These are phyloP conservation scores for Zootoca vivipara DNA, from an alignment of 2,113 vertebrate genomes.

Conservation along the genomic window DNA sequence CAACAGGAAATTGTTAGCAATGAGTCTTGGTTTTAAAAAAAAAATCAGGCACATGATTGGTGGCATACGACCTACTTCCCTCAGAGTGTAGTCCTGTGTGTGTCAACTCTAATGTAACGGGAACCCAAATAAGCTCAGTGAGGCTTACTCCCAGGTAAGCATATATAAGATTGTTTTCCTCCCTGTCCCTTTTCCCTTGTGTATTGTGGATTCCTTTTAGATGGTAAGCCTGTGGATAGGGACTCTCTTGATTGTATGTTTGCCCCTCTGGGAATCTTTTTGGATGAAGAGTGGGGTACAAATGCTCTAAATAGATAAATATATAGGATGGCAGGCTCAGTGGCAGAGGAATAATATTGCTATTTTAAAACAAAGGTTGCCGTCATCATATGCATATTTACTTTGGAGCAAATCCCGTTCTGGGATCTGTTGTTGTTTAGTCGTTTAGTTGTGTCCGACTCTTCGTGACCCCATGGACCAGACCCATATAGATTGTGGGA, in stretches of 20 bases:
- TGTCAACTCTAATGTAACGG: background rate
- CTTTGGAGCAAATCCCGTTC: background rate
- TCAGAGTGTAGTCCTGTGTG: background rate
- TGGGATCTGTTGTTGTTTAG: too few species aligned
- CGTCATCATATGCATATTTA: background rate
- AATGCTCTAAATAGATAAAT: too few species aligned
- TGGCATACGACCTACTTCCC: background rate
- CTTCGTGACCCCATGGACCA: too few species aligned
- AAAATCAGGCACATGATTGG: background rate
- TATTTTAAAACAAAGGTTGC: background rate
- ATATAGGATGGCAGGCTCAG: background rate
- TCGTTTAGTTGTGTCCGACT: too few species aligned
- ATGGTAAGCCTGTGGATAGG: too few species aligned
- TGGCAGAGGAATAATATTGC: background rate
- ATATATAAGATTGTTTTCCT: background rate
- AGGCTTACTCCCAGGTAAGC: background rate
- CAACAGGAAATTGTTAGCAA: slow-evolving; percentile 23
- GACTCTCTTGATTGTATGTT: too few species aligned
- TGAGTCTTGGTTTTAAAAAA: background rate
- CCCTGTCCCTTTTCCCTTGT: too few species aligned
- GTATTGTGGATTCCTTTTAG: too few species aligned
- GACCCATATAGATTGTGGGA: too few species aligned
- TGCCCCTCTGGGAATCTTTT: too few species aligned
- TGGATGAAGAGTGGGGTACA: too few species aligned
- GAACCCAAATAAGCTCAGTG: background rate